Percentiles rank a stretch among this genome's conserved stretches.
Evolutionary conservation across 2,113 vertebrate species (phyloP).

Genomic region (Sigmodon hispidus): DNA sequence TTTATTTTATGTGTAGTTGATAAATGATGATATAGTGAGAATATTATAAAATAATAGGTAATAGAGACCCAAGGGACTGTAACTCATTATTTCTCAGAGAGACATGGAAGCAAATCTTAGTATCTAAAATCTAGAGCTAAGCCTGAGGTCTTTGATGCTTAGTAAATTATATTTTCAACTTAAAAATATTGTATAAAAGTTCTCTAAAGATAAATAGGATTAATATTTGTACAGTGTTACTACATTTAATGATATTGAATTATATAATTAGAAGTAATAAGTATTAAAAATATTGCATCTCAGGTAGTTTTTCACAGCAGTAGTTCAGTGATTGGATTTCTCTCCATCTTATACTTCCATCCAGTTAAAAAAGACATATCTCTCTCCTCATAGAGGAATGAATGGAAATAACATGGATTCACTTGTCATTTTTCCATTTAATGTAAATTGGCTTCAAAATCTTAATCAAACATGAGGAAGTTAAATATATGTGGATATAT

Average conservation of each 20-base stretch:
- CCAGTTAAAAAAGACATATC: not conserved
- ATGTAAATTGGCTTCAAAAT: not conserved
- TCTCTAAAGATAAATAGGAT: not conserved
- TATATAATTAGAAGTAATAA: not conserved
- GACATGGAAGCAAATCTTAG: slow-evolving; percentile 15
- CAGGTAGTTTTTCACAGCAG: not conserved
- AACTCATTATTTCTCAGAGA: not conserved
- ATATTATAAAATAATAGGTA: not conserved
- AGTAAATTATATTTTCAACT: not conserved
- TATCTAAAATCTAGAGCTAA: slow-evolving; percentile 16
- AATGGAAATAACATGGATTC: not conserved
- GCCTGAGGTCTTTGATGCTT: not conserved
- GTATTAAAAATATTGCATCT: not conserved
- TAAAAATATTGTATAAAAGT: not conserved
- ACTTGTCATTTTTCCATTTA: slow-evolving; percentile 13
- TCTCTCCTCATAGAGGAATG: not conserved
- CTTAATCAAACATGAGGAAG: not conserved
- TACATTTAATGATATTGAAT: not conserved
- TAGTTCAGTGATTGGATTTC: not conserved
- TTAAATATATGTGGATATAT: not conserved
- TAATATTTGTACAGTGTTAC: not conserved
- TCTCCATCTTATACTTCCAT: not conserved
- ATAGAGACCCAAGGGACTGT: not conserved
- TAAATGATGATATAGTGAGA: not conserved
- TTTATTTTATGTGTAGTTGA: not conserved